A percentile compares a stretch with the other conserved stretches of the same genome.
Conservation (phyloP, 2,888 invertebrate genomes). For the Eupithecia inturbata region DNA sequence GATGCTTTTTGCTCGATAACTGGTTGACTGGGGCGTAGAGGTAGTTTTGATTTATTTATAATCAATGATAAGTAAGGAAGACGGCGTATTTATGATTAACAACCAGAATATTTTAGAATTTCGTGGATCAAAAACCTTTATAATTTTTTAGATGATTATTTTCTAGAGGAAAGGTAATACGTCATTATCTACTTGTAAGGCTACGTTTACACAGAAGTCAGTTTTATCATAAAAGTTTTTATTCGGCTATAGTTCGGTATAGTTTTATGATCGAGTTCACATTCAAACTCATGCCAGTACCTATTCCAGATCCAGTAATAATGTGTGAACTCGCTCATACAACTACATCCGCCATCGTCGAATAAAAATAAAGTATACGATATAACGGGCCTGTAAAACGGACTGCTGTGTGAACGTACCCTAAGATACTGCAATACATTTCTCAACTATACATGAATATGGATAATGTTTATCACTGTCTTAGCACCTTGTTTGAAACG, state of each 20-base stretch:
- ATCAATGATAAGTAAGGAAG: not conserved
- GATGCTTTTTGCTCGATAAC: slow-evolving; percentile 43
- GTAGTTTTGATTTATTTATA: not conserved
- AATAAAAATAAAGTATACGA: too few relatives aligned
- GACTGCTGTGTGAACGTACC: too few relatives aligned
- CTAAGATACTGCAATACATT: not conserved
- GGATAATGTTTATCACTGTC: not conserved
- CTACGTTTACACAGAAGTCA: too few relatives aligned
- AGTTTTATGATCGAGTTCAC: too few relatives aligned
- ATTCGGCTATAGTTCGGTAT: too few relatives aligned
- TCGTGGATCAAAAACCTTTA: not conserved
- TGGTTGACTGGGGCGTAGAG: slow-evolving; percentile 27
- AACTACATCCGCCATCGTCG: too few relatives aligned
- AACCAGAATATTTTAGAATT: not conserved
- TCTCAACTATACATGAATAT: not conserved
- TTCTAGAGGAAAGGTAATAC: not conserved
- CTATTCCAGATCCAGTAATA: too few relatives aligned
- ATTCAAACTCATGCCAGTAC: too few relatives aligned
- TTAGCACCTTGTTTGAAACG: not conserved
- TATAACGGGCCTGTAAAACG: too few relatives aligned
- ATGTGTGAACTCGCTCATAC: too few relatives aligned
- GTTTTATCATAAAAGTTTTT: too few relatives aligned
- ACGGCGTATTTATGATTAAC: not conserved
- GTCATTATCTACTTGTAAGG: too few relatives aligned
- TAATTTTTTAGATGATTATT: not conserved